Percentiles rank a stretch among this genome's conserved stretches.
phyloP scores from a whole-genome alignment of 2,113 vertebrate species.

The Gambusia affinis region DNA sequence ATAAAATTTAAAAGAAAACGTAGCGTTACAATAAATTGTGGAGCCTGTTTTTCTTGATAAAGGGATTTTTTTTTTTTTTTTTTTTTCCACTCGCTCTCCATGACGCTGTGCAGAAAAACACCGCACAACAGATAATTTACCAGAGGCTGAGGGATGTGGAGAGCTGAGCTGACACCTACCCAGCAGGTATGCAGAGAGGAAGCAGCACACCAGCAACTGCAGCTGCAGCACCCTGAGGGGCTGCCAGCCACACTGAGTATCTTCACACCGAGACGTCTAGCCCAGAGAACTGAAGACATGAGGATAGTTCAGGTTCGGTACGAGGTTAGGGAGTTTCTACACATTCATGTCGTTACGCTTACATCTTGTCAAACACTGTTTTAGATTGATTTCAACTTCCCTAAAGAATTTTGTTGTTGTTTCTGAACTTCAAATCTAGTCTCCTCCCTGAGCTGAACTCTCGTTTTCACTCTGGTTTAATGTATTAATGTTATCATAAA shows the following conservation, averaged over 20 bases:
- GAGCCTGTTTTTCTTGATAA: conserved; percentile 23
- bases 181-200: conserved; percentile 44
- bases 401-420: background rate
- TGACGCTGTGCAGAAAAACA: background rate
- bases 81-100: background rate
- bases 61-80: too few relatives aligned
- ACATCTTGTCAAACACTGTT: background rate
- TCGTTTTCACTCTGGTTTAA: background rate
- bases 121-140: conserved; percentile 21
- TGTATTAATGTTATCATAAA: background rate
- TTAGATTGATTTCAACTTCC: background rate
- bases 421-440: background rate
- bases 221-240: conserved; percentile 35
- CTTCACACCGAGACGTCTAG: conserved; percentile 33
- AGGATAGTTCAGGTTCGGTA: too few relatives aligned
- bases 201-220: conserved; percentile 40
- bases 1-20: background rate
- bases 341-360: background rate
- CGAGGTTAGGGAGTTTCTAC: background rate
- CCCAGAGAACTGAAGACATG: conserved; percentile 18
- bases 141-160: conserved; percentile 18
- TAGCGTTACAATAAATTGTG: conserved; percentile 25
- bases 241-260: conserved; percentile 47
- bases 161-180: conserved; percentile 44
- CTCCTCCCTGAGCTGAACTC: background rate